These are phyloP conservation scores for Eulacestoma nigropectus DNA, from an alignment of 2,113 vertebrate genomes.

Conservation along the genomic window DNA sequence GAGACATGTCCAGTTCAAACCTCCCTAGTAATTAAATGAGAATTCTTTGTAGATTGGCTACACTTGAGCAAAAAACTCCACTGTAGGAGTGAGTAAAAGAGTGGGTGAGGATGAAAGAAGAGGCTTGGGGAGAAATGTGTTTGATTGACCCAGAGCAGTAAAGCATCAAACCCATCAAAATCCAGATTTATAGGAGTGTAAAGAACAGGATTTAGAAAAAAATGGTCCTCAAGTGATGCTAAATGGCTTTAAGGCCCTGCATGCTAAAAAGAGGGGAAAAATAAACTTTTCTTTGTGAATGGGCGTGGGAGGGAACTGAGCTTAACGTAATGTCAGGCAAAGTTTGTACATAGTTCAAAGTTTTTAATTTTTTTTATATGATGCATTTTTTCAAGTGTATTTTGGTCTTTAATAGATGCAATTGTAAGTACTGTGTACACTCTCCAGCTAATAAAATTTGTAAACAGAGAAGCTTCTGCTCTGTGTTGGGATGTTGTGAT, in stretches of 20 bases:
- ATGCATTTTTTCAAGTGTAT: conserved; percentile 72
- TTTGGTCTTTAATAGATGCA: conserved; percentile 74
- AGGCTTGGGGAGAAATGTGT: background rate
- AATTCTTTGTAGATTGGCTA: background rate
- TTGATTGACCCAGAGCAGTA: background rate
- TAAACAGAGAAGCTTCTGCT: background rate
- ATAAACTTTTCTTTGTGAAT: background rate
- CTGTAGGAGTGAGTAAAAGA: background rate
- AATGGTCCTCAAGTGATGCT: background rate
- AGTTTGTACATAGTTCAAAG: conserved; percentile 66
- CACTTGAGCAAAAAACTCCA: background rate
- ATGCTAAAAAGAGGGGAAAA: background rate
- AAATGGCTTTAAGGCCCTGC: conserved; percentile 14
- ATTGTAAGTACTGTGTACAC: conserved; percentile 78
- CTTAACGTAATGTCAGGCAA: background rate
- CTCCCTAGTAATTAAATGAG: background rate
- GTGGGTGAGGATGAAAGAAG: background rate
- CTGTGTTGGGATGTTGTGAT: background rate
- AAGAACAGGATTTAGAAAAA: background rate
- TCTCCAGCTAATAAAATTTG: conserved; percentile 71
- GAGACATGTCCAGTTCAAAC: background rate
- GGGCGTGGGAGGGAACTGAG: background rate
- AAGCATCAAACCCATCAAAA: background rate
- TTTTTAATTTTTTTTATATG: conserved; percentile 71
- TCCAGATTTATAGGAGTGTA: background rate